Evolutionary conservation across 2,113 vertebrate genomes (phyloP).

Genomic region (Erythrocercus mccallii): DNA sequence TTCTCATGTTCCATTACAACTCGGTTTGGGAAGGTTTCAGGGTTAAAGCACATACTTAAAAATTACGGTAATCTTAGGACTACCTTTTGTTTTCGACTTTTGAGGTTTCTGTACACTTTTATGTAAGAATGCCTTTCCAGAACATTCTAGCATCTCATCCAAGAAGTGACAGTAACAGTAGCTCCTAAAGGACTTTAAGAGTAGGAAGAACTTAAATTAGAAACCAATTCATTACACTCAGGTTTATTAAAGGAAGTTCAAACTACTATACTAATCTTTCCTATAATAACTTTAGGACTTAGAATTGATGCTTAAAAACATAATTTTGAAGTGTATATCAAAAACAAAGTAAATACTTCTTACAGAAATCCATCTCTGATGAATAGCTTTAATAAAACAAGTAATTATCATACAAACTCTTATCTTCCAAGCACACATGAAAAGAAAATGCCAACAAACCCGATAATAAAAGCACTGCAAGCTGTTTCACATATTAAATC

Average conservation of each 20-base stretch:
- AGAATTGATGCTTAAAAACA: not conserved
- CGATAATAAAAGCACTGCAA: not conserved
- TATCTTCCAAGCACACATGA: not conserved
- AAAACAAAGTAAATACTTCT: not conserved
- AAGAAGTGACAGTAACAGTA: not conserved
- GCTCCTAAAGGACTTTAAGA: not conserved
- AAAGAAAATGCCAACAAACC: not conserved
- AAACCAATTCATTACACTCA: not conserved
- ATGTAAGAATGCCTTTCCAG: not conserved
- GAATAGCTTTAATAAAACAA: not conserved
- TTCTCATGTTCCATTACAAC: not conserved
- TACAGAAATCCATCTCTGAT: not conserved
- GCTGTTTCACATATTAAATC: not conserved
- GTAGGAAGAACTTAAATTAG: not conserved
- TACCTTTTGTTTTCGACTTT: not conserved
- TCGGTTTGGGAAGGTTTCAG: not conserved
- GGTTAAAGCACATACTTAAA: not conserved
- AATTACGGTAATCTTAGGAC: accelerated
- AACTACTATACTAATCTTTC: not conserved
- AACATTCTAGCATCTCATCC: not conserved
- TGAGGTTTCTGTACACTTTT: not conserved
- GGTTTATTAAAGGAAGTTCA: not conserved
- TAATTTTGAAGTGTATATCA: not conserved
- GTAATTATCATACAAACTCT: not conserved
- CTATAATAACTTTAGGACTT: not conserved